phyloP scores from a whole-genome alignment of 2,888 invertebrate species.

The Ferrisia virgata region DNA sequence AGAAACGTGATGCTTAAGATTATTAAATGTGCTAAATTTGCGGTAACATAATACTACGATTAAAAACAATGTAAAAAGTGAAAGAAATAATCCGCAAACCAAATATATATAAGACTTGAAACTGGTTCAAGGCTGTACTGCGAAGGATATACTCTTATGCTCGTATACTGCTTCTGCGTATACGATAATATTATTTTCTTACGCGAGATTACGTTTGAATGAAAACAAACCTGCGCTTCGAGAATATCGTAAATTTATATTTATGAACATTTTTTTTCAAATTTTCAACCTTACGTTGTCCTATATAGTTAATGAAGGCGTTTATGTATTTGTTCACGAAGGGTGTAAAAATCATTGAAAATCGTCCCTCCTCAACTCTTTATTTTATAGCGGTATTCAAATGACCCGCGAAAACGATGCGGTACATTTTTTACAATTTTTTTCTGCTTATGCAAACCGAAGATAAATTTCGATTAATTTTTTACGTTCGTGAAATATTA shows the following conservation, averaged over 20 bases:
- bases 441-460: too few relatives aligned
- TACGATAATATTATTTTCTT: slow-evolving; percentile 2
- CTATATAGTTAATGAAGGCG: too few relatives aligned
- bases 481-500: too few relatives aligned
- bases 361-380: too few relatives aligned
- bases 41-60: slow-evolving; percentile 13
- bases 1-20: background rate
- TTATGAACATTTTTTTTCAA: background rate
- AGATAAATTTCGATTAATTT: too few relatives aligned
- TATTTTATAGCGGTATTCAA: too few relatives aligned
- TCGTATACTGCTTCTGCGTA: slow-evolving; percentile 7
- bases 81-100: slow-evolving; percentile 24
- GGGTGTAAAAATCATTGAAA: too few relatives aligned
- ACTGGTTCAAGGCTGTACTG: slow-evolving; percentile 13
- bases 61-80: slow-evolving; percentile 28
- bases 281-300: too few relatives aligned
- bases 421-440: too few relatives aligned
- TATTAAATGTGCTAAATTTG: slow-evolving; percentile 21
- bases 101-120: slow-evolving; percentile 23
- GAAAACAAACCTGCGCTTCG: background rate
- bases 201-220: background rate
- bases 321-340: too few relatives aligned
- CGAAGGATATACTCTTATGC: slow-evolving; percentile 25
- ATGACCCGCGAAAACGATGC: too few relatives aligned
- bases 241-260: background rate